These are phyloP conservation scores for Troides helena DNA, from an alignment of 2,888 invertebrate species.

Conservation along the genomic window DNA sequence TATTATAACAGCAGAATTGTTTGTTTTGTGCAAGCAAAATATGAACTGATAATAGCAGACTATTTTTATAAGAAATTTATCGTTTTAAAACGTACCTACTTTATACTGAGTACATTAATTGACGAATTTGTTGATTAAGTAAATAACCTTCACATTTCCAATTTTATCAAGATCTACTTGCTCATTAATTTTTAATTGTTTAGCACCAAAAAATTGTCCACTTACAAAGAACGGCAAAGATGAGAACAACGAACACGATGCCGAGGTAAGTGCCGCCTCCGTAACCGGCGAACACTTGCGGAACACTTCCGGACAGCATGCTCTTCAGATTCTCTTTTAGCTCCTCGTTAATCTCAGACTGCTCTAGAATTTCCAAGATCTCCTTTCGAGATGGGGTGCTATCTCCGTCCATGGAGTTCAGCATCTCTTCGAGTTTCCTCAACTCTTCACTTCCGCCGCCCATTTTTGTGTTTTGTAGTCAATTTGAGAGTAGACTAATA, in stretches of 20 bases:
- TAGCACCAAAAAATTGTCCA: slow-evolving; percentile 32
- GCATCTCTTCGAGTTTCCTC: slow-evolving; percentile 50
- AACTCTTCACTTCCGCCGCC: slow-evolving; percentile 42
- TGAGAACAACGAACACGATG: slow-evolving; percentile 54
- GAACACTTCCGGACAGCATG: slow-evolving; percentile 71
- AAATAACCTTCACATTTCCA: too few relatives aligned
- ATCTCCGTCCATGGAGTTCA: slow-evolving; percentile 58
- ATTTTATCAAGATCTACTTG: too few relatives aligned
- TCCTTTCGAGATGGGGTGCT: slow-evolving; percentile 75
- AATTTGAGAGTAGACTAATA: too few relatives aligned
- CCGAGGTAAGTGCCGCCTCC: slow-evolving; percentile 51
- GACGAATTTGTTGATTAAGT: too few relatives aligned
- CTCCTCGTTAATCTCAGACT: slow-evolving; percentile 81
- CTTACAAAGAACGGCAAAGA: slow-evolving; percentile 62
- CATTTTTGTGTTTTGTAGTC: slow-evolving; percentile 35
- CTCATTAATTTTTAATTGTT: too few relatives aligned
- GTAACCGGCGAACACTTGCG: slow-evolving; percentile 55
- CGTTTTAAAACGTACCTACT: too few relatives aligned
- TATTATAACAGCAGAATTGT: too few relatives aligned
- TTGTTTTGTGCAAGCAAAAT: too few relatives aligned
- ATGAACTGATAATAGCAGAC: too few relatives aligned
- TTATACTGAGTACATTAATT: too few relatives aligned
- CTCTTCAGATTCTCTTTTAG: slow-evolving; percentile 80
- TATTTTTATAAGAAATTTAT: too few relatives aligned
- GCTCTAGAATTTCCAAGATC: slow-evolving; percentile 79